Evolutionary conservation across 30 jellyfish, hydroid and myxozoan species (phyloP).

Genomic region (Chrysaora quinquecirrha): DNA sequence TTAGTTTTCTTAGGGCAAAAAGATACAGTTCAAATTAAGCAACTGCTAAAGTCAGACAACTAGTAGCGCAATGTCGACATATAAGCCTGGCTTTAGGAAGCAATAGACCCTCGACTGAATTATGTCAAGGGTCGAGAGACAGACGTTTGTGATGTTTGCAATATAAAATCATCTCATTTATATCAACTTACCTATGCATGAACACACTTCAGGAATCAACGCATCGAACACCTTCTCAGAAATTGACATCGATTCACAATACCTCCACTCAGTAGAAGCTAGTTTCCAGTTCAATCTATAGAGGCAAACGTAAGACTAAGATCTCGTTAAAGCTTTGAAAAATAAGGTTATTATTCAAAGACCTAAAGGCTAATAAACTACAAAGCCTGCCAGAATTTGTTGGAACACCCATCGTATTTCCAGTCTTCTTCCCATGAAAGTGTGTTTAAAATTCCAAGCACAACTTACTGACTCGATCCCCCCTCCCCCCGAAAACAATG

Average conservation of each 20-base stretch:
- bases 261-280: slow-evolving; percentile 55
- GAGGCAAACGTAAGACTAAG: background rate
- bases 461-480: too few relatives aligned
- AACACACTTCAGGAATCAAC: slow-evolving; percentile 42
- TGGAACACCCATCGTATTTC: too few relatives aligned
- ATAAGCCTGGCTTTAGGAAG: background rate
- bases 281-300: slow-evolving; percentile 64
- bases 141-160: background rate
- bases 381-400: too few relatives aligned
- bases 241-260: slow-evolving; percentile 13
- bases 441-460: too few relatives aligned
- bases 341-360: background rate
- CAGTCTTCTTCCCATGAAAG: too few relatives aligned
- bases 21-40: too few relatives aligned
- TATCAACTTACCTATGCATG: slow-evolving; percentile 61
- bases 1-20: too few relatives aligned
- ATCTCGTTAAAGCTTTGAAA: background rate
- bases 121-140: background rate
- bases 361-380: background rate
- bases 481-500: too few relatives aligned
- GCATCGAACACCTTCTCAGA: slow-evolving; percentile 20
- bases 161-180: too few relatives aligned
- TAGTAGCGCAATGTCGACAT: background rate
- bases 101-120: background rate
- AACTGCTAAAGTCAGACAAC: background rate